phyloP scores from a whole-genome alignment of 2,888 invertebrate genomes.

The Cyclophora punctaria region DNA sequence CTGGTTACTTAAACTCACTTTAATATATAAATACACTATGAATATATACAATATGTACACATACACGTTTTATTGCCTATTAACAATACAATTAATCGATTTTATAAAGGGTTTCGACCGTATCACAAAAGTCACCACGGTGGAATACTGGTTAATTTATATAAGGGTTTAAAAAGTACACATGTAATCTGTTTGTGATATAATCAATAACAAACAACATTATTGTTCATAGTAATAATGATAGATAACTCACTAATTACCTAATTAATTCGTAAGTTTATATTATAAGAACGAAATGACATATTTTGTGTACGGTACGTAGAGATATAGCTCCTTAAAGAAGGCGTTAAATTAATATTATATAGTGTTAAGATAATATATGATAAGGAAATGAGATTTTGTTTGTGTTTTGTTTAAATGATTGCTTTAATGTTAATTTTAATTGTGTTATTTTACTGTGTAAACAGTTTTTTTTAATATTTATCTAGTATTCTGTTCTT shows the following conservation, averaged over 20 bases:
- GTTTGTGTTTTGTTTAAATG: constrained; percentile 46
- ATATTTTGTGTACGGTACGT: constrained; percentile 66
- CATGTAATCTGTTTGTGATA: neutral
- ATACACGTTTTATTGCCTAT: too few relatives aligned
- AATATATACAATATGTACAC: too few relatives aligned
- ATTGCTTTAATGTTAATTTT: constrained; percentile 62
- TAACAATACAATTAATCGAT: too few relatives aligned
- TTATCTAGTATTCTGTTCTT: too few relatives aligned
- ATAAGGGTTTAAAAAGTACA: too few relatives aligned
- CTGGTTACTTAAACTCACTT: too few relatives aligned
- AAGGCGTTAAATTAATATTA: constrained; percentile 7
- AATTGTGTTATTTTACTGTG: constrained; percentile 46
- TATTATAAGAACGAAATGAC: constrained; percentile 51
- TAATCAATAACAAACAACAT: neutral
- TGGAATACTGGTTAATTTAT: too few relatives aligned
- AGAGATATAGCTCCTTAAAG: constrained; percentile 6
- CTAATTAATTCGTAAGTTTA: constrained; percentile 21
- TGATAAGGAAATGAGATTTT: constrained; percentile 30
- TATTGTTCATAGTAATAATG: neutral
- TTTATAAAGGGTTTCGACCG: too few relatives aligned
- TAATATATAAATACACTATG: too few relatives aligned
- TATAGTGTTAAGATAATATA: constrained; percentile 20
- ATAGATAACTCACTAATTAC: constrained; percentile 6
- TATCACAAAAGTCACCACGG: too few relatives aligned
- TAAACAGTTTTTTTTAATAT: too few relatives aligned